Conservation (phyloP, 1,140 invertebrate species). For the Neotoxoptera formosana region DNA sequence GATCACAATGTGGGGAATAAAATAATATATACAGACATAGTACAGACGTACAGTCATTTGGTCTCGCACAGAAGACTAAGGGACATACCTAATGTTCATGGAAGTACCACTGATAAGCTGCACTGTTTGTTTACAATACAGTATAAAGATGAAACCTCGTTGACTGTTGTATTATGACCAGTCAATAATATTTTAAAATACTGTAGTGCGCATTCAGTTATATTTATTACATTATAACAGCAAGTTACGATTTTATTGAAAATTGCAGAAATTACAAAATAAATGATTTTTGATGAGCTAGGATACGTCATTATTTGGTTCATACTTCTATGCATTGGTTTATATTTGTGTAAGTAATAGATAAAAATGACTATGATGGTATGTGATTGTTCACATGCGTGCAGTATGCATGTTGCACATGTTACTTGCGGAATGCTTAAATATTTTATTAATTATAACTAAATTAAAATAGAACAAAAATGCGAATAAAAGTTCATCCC, state of each 20-base stretch:
- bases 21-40: not conserved
- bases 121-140: not conserved
- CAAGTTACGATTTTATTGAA: not conserved
- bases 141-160: not conserved
- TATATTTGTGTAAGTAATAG: not conserved
- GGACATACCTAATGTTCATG: too few species aligned
- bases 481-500: too few species aligned
- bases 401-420: not conserved
- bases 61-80: not conserved
- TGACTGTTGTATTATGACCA: not conserved
- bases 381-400: not conserved
- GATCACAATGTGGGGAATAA: not conserved
- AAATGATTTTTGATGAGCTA: not conserved
- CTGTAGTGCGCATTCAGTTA: too few species aligned
- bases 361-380: not conserved
- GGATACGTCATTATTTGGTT: not conserved
- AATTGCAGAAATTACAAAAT: not conserved
- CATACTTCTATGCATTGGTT: not conserved
- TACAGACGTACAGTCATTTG: not conserved
- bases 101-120: not conserved
- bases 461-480: not conserved
- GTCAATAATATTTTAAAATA: not conserved
- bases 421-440: not conserved
- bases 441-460: not conserved
- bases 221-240: not conserved